These are phyloP conservation scores for Stegana nigrithorax DNA, from an alignment of 2,888 invertebrate genomes.

Conservation along the genomic window DNA sequence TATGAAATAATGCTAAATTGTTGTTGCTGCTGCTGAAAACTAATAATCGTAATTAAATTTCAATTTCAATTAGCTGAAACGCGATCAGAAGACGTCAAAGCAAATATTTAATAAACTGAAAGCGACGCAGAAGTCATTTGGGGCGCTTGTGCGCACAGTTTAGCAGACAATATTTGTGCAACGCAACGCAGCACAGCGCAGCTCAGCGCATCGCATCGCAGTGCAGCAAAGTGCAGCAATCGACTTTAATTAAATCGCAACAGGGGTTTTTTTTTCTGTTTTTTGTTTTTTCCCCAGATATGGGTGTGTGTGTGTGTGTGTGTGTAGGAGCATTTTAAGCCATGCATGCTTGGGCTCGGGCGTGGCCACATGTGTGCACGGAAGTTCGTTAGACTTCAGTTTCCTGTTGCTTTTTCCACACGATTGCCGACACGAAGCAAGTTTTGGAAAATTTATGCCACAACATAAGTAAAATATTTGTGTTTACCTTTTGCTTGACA, in stretches of 20 bases:
- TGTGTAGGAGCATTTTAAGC: not conserved
- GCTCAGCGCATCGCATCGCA: not conserved
- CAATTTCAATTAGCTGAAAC: not conserved
- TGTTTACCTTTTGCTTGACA: no score
- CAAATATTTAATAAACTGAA: not conserved
- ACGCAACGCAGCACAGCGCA: not conserved
- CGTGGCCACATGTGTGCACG: not conserved
- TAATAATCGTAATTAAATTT: not conserved
- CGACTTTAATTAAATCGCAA: constrained; percentile 10
- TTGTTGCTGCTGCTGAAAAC: not conserved
- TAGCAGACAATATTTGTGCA: no score
- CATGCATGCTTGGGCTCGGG: not conserved
- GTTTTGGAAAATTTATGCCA: not conserved
- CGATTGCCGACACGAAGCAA: no score
- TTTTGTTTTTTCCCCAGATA: not conserved
- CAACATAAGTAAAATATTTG: no score
- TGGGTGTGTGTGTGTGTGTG: not conserved
- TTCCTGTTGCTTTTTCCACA: not conserved
- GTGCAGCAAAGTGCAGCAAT: constrained; percentile 11
- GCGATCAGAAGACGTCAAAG: not conserved
- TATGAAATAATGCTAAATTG: no score
- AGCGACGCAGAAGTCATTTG: not conserved
- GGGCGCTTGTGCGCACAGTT: not conserved
- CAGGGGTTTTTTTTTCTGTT: not conserved
- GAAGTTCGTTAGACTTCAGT: not conserved